Base-by-base conservation (phyloP, 2,113 vertebrate species). In the Ictidomys tridecemlineatus region DNA sequence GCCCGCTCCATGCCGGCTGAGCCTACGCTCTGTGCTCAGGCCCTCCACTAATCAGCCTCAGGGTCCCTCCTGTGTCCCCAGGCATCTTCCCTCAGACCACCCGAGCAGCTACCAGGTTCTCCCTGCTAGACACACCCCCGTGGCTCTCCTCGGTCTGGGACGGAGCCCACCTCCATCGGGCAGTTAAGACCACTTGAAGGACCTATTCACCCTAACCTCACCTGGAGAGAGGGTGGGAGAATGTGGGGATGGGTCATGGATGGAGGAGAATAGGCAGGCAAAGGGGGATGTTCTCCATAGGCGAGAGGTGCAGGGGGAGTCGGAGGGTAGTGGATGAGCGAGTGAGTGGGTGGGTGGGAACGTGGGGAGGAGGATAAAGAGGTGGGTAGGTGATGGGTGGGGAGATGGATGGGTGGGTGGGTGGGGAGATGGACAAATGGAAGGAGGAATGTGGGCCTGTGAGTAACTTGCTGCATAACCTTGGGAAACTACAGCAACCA, bases 151-250 rank as follows among this genome's bases (percentile, higher is more conserved):
- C 5, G 0, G 24, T 8, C 32, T 28, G 85, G 63, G 14, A 20
- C 26, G 58, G 2, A 45, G 22, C 18, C 0, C 3, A 20, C 22
- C 18, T 42, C 34, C 28, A 2, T 1, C 14, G 1, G 6, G 77
- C n/a, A 70, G 69, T 51, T 51, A 45, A 16, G 16, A 24, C 4
- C 24, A 4, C 93, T 70, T 0, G 0, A 32, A 28, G 11, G 10
- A 3, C 13, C 24, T 61, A 24, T 42, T 30, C 34, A 61, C 24
- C 51, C 79, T 16, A 4, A 70, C 6, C 16, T 28, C 5, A 10
- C 48, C 16, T 48, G 76, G 14, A 30, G 34, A 37, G 34, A 34
- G 32, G 5, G 32, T n/a, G 39, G 37, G 17, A 32, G 58, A 17
- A 9, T 4, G 24, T 4, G 30, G 2, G 7, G 48, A 37, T 13